A percentile compares a stretch with the other conserved stretches of the same genome.
Conservation (phyloP, 1,140 invertebrate species). For the Aphaenogaster floridana region DNA sequence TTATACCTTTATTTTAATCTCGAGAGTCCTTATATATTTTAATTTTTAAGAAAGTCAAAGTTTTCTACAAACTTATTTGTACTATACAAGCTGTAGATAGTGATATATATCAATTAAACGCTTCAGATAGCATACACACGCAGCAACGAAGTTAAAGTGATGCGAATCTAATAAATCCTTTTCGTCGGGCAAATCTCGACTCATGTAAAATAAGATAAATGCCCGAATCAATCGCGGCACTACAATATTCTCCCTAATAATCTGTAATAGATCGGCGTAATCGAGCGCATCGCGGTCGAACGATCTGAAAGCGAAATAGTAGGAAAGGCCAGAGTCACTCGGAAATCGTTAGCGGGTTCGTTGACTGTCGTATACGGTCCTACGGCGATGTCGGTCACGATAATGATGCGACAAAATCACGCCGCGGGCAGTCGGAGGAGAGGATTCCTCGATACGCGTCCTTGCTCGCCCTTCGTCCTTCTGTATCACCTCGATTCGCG, state of each 20-base stretch:
- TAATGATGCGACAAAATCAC: constrained; percentile 75
- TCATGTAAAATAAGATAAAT: constrained; percentile 46
- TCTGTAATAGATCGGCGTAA: constrained; percentile 50
- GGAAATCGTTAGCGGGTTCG: constrained; percentile 70
- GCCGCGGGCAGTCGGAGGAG: constrained; percentile 48
- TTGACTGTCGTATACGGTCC: constrained; percentile 24
- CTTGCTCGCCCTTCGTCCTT: constrained; percentile 39
- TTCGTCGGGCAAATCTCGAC: constrained; percentile 7
- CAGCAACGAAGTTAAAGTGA: constrained; percentile 2
- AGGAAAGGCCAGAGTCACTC: constrained; percentile 73
- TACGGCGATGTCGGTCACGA: constrained; percentile 54
- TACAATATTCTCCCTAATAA: constrained; percentile 54
- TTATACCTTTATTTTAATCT: too few relatives aligned
- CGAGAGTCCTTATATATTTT: too few relatives aligned
- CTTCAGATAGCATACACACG: background rate
- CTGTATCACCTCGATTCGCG: constrained; percentile 53
- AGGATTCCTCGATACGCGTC: constrained; percentile 49
- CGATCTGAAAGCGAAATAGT: constrained; percentile 36
- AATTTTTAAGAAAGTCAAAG: too few relatives aligned
- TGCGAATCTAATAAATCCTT: constrained; percentile 5
- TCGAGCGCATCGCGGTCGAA: constrained; percentile 14
- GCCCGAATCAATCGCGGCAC: constrained; percentile 15
- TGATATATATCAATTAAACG: background rate
- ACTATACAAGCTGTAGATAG: background rate
- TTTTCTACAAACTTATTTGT: background rate